These are phyloP conservation scores for Enteromius viviparus DNA, from an alignment of 2,797 vertebrate genomes.

Conservation along the genomic window DNA sequence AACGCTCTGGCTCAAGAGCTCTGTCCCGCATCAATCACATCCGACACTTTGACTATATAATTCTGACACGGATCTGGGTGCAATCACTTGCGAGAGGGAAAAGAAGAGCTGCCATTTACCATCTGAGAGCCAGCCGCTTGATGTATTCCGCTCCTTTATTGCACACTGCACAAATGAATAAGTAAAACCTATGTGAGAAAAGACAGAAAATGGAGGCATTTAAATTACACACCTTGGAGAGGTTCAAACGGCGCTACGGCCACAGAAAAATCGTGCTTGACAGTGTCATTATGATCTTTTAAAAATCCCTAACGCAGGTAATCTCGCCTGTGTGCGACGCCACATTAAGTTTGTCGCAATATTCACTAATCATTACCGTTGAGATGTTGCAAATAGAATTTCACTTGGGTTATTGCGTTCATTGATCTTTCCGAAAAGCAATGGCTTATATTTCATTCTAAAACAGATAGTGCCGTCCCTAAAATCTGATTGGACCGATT, in stretches of 20 bases:
- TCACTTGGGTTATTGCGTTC: slow-evolving; percentile 25
- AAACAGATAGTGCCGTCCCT: neutral
- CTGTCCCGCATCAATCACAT: slow-evolving; percentile 21
- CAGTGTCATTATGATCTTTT: slow-evolving; percentile 37
- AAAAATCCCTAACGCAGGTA: slow-evolving; percentile 34
- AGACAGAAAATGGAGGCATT: slow-evolving; percentile 39
- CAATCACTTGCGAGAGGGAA: neutral
- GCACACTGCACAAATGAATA: slow-evolving; percentile 93
- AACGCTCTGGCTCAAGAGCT: neutral
- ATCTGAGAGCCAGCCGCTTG: slow-evolving; percentile 89
- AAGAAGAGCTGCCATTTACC: slow-evolving; percentile 72
- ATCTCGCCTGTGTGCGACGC: slow-evolving; percentile 1
- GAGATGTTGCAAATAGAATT: slow-evolving; percentile 33
- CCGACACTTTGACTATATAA: slow-evolving; percentile 28
- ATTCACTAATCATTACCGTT: slow-evolving; percentile 24
- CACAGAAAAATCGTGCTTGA: slow-evolving; percentile 22
- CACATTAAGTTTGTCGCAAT: neutral
- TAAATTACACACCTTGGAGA: slow-evolving; percentile 28
- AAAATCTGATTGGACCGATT: slow-evolving; percentile 23
- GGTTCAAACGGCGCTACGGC: slow-evolving; percentile 7
- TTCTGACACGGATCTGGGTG: slow-evolving; percentile 1
- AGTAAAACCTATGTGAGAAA: slow-evolving; percentile 84
- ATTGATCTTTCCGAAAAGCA: slow-evolving; percentile 29
- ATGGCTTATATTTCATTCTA: slow-evolving; percentile 5
- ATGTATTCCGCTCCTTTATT: slow-evolving; percentile 92